Base-by-base conservation (phyloP, 2,888 invertebrate species). In the Netelia virgata region DNA sequence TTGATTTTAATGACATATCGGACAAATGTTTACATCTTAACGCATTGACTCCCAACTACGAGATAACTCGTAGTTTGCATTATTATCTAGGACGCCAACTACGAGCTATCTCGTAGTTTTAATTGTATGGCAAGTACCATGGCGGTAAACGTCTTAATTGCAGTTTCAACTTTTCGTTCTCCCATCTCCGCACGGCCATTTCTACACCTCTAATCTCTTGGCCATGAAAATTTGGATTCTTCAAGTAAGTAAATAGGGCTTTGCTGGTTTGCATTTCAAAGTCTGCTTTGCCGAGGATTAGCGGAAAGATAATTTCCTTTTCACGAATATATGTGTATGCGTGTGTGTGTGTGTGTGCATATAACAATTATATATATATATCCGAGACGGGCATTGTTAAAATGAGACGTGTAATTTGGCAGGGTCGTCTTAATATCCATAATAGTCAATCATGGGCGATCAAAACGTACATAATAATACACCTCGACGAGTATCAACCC, bases 251-350 rank as follows among this genome's bases (percentile, higher is more conserved):
- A 8, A 53, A 53, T 23, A 9, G 16, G 36, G 55, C 36, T 41
- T 70, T n/a, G 36, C 36, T 36, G 8, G 2, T 14, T 63, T n/a
- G 36, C 69, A 55, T 55, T 70, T 28, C 18, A 70, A 70, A 70
- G 55, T 55, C 70, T 70, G 18, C 28, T 10, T 14, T 23, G 14
- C 47, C 36, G n/a, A 23, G 36, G 41, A 55, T 57, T 57, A 57
- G 9, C 14, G 55, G n/a, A 28, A 36, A 23, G 14, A 53, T n/a
- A n/a, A 28, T 18, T 6, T 70, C 6, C 20, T 70, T 57, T 6
- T 8, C 1, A 41, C 14, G 9, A 14, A 28, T 1, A 16, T 53
- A 10, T 18, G 16, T 28, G 1, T 66, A 9, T 28, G 3, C 3
- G 3, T 28, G 28, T 28, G 28, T 36, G 36, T 53, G n/a, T 14